These are phyloP conservation scores for Polyommatus icarus DNA, from an alignment of 2,888 invertebrate genomes.

Conservation along the genomic window DNA sequence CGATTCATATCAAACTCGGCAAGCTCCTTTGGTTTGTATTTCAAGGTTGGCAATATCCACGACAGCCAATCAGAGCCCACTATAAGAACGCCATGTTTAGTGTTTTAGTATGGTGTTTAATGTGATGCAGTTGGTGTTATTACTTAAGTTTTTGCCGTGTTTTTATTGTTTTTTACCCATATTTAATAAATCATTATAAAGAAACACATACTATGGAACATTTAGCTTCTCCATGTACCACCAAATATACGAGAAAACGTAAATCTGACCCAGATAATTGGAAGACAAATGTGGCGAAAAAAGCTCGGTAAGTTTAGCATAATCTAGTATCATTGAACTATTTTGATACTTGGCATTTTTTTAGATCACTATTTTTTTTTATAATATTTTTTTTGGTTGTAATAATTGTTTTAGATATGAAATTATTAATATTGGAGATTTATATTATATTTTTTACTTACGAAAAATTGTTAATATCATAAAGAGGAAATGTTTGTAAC, in stretches of 20 bases:
- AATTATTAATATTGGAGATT: not conserved
- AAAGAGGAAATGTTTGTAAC: constrained; percentile 10
- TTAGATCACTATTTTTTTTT: not conserved
- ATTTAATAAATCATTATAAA: constrained; percentile 1
- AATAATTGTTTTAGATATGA: not conserved
- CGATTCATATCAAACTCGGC: not conserved
- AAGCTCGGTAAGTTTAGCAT: not conserved
- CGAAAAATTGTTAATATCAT: constrained; percentile 12
- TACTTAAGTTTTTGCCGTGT: not conserved
- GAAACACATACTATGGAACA: constrained; percentile 1
- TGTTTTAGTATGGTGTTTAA: no score
- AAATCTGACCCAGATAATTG: not conserved
- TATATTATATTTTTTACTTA: constrained; percentile 1
- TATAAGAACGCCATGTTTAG: no score
- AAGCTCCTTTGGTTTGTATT: not conserved
- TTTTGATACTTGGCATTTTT: not conserved
- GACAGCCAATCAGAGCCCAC: no score
- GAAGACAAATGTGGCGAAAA: not conserved
- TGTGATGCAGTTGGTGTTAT: not conserved
- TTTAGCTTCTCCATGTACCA: not conserved
- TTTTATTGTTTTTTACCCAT: not conserved
- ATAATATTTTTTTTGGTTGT: not conserved
- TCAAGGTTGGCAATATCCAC: no score
- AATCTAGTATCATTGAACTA: not conserved
- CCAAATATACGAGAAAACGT: not conserved